These are phyloP conservation scores for Apotomis betuletana DNA, from an alignment of 2,888 invertebrate genomes.

Conservation along the genomic window DNA sequence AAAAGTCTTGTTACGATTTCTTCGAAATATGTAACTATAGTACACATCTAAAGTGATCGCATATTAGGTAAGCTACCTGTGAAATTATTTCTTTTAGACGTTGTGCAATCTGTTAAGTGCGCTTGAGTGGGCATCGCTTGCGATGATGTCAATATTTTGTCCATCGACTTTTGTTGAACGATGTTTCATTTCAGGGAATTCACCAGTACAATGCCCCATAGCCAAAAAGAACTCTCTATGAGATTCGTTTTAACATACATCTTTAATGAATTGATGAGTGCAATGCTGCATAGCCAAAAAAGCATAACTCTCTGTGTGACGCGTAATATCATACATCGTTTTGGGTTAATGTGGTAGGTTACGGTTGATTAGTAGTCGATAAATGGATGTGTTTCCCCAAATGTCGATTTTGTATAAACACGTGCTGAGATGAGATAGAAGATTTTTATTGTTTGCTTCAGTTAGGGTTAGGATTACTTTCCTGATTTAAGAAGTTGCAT, in stretches of 20 bases:
- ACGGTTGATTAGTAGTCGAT: too few species aligned
- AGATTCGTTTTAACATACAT: neutral
- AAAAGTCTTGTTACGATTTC: neutral
- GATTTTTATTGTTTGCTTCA: too few species aligned
- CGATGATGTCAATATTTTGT: constrained; percentile 54
- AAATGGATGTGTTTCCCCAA: too few species aligned
- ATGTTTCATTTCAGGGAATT: constrained; percentile 43
- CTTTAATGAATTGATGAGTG: too few species aligned
- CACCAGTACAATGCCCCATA: constrained; percentile 1
- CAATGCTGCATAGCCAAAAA: too few species aligned
- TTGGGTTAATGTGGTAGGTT: too few species aligned
- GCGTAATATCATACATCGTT: too few species aligned
- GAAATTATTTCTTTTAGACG: constrained; percentile 34
- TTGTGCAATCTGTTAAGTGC: constrained; percentile 24
- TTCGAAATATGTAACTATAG: neutral
- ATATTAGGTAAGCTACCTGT: constrained; percentile 30
- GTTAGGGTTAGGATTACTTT: too few species aligned
- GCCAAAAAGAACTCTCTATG: neutral
- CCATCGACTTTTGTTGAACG: constrained; percentile 49
- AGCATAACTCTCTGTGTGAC: too few species aligned
- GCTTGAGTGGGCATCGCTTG: constrained; percentile 55
- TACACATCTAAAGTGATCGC: neutral
- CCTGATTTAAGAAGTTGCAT: too few species aligned
- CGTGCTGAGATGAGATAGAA: too few species aligned
- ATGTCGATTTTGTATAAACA: too few species aligned